Base-by-base conservation (phyloP, 2,888 invertebrate genomes). In the Desoria tigrina region DNA sequence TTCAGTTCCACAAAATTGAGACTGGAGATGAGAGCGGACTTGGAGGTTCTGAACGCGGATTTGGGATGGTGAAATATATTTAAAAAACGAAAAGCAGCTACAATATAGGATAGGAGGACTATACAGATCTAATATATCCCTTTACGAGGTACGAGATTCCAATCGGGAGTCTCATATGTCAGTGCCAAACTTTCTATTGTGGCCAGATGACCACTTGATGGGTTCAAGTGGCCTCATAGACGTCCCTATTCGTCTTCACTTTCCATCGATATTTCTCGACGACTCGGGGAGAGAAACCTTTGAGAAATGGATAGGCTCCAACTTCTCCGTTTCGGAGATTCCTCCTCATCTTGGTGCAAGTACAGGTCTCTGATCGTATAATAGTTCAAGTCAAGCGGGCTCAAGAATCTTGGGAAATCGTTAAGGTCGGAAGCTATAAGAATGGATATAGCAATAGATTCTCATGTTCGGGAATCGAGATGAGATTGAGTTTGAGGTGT, bases 181-280 rank as follows among this genome's bases (percentile, higher is more conserved):
- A 75, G 68, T 73, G 75, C 75, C 75, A 75, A 75, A 68, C 68
- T 71, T 68, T 74, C 70, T 71, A 73, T 74, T 73, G 74, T 74
- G 71, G 70, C 50, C 67, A 65, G 73, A 72, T 73, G 74, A 74
- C 73, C 74, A 73, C 74, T 74, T 74, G 70, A 74, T 73, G 69
- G 74, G 71, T 63, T 71, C 70, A 71, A 74, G 73, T 72, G 74
- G 68, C 62, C 68, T 68, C 65, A 50, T 39, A 58, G 51, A 50
- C 49, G 57, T 49, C 57, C 32, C 57, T 57, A 57, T 57, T 24
- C 57, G 23, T 57, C 57, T 54, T 57, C 39, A 16, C 42, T 42
- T 26, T 37, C 23, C 23, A 6, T 51, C 24, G 32, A 32, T 32
- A 32, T 32, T 32, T 32, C 32, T 32, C 32, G 11, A 32, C 32